These are phyloP conservation scores for Cossypha dichroa DNA, from an alignment of 2,797 vertebrate genomes.

Conservation along the genomic window DNA sequence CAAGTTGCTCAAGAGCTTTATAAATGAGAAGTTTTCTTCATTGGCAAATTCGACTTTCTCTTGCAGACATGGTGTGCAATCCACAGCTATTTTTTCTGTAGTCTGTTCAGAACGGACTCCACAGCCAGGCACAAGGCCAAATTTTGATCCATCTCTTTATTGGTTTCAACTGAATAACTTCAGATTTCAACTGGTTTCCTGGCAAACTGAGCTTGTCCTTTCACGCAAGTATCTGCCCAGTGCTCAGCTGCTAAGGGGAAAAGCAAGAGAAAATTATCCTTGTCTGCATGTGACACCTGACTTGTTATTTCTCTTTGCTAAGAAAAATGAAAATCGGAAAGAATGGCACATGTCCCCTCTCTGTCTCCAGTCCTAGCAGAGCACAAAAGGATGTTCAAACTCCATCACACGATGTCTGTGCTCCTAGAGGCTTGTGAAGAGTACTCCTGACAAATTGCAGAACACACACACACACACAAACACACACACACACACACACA, in stretches of 20 bases:
- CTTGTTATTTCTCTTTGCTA: background rate
- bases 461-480: background rate
- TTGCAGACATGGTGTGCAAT: background rate
- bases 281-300: background rate
- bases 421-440: background rate
- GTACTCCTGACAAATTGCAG: background rate
- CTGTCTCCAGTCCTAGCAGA: background rate
- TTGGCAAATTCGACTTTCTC: background rate
- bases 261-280: background rate
- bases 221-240: background rate
- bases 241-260: background rate
- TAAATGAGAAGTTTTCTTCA: background rate
- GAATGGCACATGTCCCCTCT: background rate
- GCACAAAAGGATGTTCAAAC: background rate
- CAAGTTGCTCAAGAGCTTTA: background rate
- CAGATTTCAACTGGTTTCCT: background rate
- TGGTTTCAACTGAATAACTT: slow-evolving; percentile 17
- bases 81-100: background rate
- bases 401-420: accelerated
- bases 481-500: too few relatives aligned
- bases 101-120: background rate
- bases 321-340: background rate
- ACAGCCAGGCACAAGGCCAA: background rate
- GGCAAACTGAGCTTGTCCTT: background rate
- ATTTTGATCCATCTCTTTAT: slow-evolving; percentile 10